These are phyloP conservation scores for Latheticus oryzae DNA, from an alignment of 2,888 invertebrate species.

Conservation along the genomic window DNA sequence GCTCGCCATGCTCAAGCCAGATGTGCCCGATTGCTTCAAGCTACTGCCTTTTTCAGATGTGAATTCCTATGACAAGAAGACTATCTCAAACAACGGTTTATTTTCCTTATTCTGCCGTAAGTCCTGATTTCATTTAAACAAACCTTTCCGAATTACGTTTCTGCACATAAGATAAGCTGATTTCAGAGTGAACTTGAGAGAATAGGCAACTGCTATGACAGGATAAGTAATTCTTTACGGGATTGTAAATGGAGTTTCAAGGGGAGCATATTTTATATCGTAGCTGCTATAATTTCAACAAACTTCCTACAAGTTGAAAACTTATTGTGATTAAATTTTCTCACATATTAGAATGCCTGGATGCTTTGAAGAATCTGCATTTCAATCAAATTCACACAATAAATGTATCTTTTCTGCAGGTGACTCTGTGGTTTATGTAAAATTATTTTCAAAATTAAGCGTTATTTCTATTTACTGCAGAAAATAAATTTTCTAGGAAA, in stretches of 20 bases:
- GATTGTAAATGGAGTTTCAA: neutral
- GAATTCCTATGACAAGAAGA: constrained; percentile 46
- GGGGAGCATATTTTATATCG: too few relatives aligned
- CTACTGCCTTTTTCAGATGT: constrained; percentile 44
- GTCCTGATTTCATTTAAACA: constrained; percentile 29
- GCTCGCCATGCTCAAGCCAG: constrained; percentile 48
- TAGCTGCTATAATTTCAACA: too few relatives aligned
- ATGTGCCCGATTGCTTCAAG: constrained; percentile 48
- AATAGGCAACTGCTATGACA: constrained; percentile 4
- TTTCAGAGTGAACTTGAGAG: constrained; percentile 6
- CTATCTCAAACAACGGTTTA: constrained; percentile 37
- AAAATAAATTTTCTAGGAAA: too few relatives aligned
- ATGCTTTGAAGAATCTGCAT: too few relatives aligned
- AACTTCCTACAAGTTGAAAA: too few relatives aligned
- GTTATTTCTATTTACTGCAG: too few relatives aligned
- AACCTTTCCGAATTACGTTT: constrained; percentile 14
- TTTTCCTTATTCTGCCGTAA: constrained; percentile 25
- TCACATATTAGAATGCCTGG: too few relatives aligned
- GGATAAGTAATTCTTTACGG: constrained; percentile 17
- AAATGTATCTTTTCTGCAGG: too few relatives aligned
- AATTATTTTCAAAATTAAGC: too few relatives aligned
- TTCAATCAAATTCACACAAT: too few relatives aligned
- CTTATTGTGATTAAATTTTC: too few relatives aligned
- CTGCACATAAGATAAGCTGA: constrained; percentile 18
- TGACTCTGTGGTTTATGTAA: too few relatives aligned